Base-by-base conservation (phyloP, 2,888 invertebrate genomes). In the Zaprionus bogoriensis region DNA sequence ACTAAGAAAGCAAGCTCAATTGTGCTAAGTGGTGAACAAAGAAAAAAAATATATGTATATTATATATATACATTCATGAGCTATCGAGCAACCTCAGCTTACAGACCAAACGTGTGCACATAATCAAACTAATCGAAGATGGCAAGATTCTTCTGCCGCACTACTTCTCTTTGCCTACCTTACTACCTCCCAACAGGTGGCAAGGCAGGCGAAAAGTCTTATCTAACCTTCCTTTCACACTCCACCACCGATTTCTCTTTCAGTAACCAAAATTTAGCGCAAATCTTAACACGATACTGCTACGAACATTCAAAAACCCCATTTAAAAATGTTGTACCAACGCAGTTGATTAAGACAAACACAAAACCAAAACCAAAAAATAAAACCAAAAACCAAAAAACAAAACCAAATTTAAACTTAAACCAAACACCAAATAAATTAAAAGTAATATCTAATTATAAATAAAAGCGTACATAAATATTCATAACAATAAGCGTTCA, bases 241-340 rank as follows among this genome's bases (percentile, higher is more conserved):
- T 23, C 19, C 41, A 45, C 28, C 52, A 50, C 4, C 38, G 32
- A 58, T 62, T 36, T 76, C 55, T 57, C 55, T 79, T 80, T 82
- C 70, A 80, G 86, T 79, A 59, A 69, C 50, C 58, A 67, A 64
- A n/a, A 54, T 67, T 75, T 70, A 85, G 72, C 69, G 80, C 70
- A 87, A 80, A 67, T 79, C 71, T 66, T 63, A 82, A 69, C 67
- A 72, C 66, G 65, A 82, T 74, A 75, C 71, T 74, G 73, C 77
- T 80, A 67, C 74, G 73, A 80, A 87, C 80, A 75, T 80, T 80
- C 54, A 62, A 60, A 55, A 67, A 47, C 32, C 54, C 73, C 52
- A 58, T 64, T 53, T 73, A 74, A 87, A 87, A 84, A 89, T 89
- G 88, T 84, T 89, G 88, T 87, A 87, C 87, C 85, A 88, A 87